Evolutionary conservation across 2,888 invertebrate species (phyloP), one percentile per base, ranked within the genome.

Genomic region (Melieria crassipennis): DNA sequence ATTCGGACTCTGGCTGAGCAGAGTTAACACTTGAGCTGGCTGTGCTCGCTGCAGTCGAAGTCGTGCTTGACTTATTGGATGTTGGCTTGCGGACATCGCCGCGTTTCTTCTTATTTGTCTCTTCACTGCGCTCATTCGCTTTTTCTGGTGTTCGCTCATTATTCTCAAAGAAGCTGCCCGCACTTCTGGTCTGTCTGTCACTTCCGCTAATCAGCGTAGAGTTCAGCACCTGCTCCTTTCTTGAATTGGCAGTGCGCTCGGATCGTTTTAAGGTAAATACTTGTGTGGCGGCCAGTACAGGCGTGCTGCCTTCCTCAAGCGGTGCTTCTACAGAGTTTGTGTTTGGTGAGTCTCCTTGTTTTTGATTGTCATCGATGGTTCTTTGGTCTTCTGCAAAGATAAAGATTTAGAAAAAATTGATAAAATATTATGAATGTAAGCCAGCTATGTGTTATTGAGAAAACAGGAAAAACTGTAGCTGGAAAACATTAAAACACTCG

Each of bases 1-100:
- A 56, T 16, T 77, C 77, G 0, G 69, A 60, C 55, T 75, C 74
- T 2, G 72, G 64, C 9, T 67, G 67, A 9, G 63, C 47, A 48
- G 30, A 65, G 13, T 47, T 52, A 10, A 52, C 57, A 16, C 61
- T 63, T 30, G 73, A 70, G 7, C 30, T 9, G 4, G 63, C 42
- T 7, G 69, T 73, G 6, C 63, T 55, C 4, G 48, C 30, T 60
- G 68, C 68, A 45, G 52, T 71, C 7, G 65, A 57, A 4, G 57
- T 2, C 4, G 9, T 68, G 55, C 6, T 73, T 69, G 13, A 13
- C n/a, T 64, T 63, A 0, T 72, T 69, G 0, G 72, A 72, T 4
- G 56, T 69, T 68, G 74, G 52, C 13, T 68, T 63, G 66, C 64
- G 13, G 48, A 11, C 42, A 1, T 13, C 7, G 52, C 4, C 1